Evolutionary conservation across 2,113 vertebrate species (phyloP).

Genomic region (Vicugna pacos): DNA sequence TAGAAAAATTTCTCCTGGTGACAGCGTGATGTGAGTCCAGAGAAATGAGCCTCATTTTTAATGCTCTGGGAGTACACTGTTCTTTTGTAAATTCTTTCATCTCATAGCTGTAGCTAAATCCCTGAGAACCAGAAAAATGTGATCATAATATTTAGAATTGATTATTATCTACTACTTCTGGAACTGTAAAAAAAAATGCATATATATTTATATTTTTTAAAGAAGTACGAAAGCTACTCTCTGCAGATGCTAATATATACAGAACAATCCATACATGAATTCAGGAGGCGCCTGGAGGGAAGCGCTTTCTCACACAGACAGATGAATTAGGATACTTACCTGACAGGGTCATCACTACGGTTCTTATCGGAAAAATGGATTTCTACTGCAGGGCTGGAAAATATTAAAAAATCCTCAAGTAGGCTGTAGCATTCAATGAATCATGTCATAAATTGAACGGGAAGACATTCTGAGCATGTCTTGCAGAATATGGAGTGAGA

Average conservation of each 20-base stretch:
- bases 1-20: not conserved
- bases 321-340: conserved; percentile 82
- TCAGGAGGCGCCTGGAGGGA: conserved; percentile 58
- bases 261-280: conserved; percentile 68
- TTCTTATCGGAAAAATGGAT: conserved; percentile 88
- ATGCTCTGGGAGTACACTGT: not conserved
- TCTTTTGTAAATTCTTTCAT: conserved; percentile 48
- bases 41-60: conserved; percentile 3
- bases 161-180: conserved; percentile 58
- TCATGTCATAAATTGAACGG: conserved; percentile 84
- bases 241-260: conserved; percentile 48
- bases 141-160: conserved; percentile 61
- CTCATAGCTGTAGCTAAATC: conserved; percentile 11
- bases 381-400: conserved; percentile 84
- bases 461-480: conserved; percentile 61
- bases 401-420: conserved; percentile 88
- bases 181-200: conserved; percentile 37
- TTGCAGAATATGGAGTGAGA: conserved; percentile 65
- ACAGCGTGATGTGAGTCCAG: not conserved
- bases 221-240: conserved; percentile 16
- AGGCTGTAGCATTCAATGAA: conserved; percentile 88
- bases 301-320: conserved; percentile 64
- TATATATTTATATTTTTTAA: conserved; percentile 52
- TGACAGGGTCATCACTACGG: conserved; percentile 86
- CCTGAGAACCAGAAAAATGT: conserved; percentile 47